A percentile compares a stretch with the other conserved stretches of the same genome.
phyloP scores from a whole-genome alignment of 92 coral and sea anemone genomes.

The Plumapathes pennacea region DNA sequence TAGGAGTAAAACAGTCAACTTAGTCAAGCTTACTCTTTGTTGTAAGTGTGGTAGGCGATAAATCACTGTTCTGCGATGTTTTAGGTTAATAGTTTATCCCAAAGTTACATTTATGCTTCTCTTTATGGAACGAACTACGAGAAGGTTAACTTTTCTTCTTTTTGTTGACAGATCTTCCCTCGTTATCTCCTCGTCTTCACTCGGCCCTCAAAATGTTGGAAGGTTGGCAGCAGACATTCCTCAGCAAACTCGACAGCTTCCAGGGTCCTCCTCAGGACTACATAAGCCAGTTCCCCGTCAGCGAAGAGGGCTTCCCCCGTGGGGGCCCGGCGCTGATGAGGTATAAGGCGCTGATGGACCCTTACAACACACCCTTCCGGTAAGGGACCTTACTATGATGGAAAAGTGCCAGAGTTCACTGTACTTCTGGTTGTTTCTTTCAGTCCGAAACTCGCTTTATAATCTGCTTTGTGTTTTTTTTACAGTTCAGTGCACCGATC shows the following conservation, averaged over 20 bases:
- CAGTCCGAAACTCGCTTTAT: background rate
- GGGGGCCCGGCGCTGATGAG: slow-evolving; percentile 95
- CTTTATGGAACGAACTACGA: too few species aligned
- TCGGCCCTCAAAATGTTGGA: slow-evolving; percentile 88
- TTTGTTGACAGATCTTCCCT: slow-evolving; percentile 74
- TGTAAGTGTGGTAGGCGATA: too few species aligned
- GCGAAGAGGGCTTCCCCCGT: slow-evolving; percentile 81
- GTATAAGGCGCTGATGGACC: slow-evolving; percentile 93
- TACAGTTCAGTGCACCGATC: slow-evolving; percentile 73
- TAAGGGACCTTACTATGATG: slow-evolving; percentile 4
- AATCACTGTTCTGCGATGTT: too few species aligned
- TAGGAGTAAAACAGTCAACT: too few species aligned
- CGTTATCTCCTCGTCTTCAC: slow-evolving; percentile 89
- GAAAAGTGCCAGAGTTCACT: background rate
- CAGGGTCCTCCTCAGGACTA: slow-evolving; percentile 87
- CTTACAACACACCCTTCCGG: slow-evolving; percentile 97
- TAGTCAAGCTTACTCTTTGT: too few species aligned
- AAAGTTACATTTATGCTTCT: too few species aligned
- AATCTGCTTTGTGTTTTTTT: background rate
- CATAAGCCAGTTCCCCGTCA: slow-evolving; percentile 87
- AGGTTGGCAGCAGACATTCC: slow-evolving; percentile 89
- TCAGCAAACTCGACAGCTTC: slow-evolving; percentile 68
- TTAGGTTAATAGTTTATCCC: too few species aligned
- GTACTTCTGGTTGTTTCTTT: background rate
- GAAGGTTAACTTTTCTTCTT: background rate